Evolutionary conservation across 2,113 vertebrate species (phyloP).

Genomic region (Passer domesticus): DNA sequence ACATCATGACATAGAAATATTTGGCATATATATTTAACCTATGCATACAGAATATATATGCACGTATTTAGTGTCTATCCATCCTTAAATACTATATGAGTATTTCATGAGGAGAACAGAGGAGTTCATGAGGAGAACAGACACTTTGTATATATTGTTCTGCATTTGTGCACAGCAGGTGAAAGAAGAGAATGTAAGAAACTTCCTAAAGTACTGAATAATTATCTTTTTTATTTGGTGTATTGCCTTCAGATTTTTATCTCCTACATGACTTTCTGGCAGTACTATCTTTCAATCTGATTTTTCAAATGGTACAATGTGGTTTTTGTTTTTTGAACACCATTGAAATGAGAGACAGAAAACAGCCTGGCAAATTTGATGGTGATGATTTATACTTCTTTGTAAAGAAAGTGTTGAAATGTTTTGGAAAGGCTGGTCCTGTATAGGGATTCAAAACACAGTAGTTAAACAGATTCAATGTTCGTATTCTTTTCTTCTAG

Average conservation of each 20-base stretch:
- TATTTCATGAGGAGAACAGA: neutral
- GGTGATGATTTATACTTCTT: conserved; percentile 29
- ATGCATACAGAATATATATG: neutral
- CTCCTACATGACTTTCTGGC: conserved; percentile 22
- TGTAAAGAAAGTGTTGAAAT: neutral
- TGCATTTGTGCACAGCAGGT: neutral
- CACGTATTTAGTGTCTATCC: neutral
- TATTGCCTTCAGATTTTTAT: conserved; percentile 20
- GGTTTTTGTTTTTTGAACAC: conserved; percentile 2
- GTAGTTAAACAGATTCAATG: neutral
- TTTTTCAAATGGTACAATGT: conserved; percentile 43
- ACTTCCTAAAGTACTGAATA: neutral
- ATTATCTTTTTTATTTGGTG: conserved; percentile 10
- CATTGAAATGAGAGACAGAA: neutral
- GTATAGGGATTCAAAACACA: neutral
- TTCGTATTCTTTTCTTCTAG: neutral
- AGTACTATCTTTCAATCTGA: conserved; percentile 43
- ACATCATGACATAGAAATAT: neutral
- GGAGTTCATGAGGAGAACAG: neutral
- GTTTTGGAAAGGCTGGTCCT: neutral
- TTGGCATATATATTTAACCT: neutral
- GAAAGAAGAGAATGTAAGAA: neutral
- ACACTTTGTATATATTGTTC: neutral
- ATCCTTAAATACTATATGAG: neutral
- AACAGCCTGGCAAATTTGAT: conserved; percentile 29